Base-by-base conservation (phyloP, 92 coral and sea anemone species). In the Zoanthus solanderi region DNA sequence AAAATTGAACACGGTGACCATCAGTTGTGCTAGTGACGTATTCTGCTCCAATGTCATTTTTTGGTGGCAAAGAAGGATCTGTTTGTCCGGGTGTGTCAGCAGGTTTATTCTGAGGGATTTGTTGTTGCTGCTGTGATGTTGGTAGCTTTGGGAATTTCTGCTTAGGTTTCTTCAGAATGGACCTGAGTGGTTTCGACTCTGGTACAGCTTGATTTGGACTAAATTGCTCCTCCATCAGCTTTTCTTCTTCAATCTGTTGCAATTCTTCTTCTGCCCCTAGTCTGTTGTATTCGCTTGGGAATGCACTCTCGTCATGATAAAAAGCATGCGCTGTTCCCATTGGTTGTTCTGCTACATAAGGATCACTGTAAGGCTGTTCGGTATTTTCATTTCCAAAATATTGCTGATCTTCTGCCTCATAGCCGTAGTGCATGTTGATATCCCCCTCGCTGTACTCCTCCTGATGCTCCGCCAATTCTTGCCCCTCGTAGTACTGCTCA, bases 41-140 rank as follows among this genome's bases (percentile, higher is more conserved):
- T 78, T 97, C 99, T 10, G 96, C 94, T 14, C 99, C 99, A n/a
- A 97, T 89, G 6, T 92, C 93, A 88, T 90, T 91, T 81, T 80
- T 94, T 34, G 96, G 93, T 47, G 56, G 14, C 5, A 77, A 71
- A 29, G 83, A 72, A 12, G 87, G 78, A 31, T 48, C 7, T 48
- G 60, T 37, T 61, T 78, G 89, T 6, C 18, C 79, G 13, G 84
- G 42, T 0, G 73, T 66, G 68, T 61, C 68, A 47, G 83, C 57
- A 13, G 47, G 65, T 60, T 48, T 12, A 18, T 42, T 47, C 1
- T 9, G 4, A 2, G 84, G 74, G 4, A 17, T 63, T 45, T 50
- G 56, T 31, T 80, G 84, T n/a, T 80, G 84, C 34, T 81, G 61
- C 11, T 30, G 47, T 2, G 29, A 4, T 29, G 28, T 14, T 77